Conservation (phyloP, 92 coral and sea anemone species). For the Scolanthus callimorphus region DNA sequence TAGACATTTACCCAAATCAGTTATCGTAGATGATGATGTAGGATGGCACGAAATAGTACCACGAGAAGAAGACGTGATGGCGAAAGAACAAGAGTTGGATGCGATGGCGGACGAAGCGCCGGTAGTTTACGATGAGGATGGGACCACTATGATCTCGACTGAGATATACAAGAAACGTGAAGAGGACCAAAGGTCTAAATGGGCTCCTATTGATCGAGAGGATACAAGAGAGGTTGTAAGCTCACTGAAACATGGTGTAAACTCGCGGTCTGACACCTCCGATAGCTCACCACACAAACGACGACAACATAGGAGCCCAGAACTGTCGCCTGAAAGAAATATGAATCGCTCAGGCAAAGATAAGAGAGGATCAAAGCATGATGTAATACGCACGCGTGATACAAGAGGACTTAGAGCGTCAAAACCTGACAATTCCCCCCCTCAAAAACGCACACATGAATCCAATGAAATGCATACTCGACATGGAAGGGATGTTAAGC, state of each 20-base stretch:
- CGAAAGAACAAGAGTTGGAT: slow-evolving; percentile 41
- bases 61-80: slow-evolving; percentile 25
- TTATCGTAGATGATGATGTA: slow-evolving; percentile 91
- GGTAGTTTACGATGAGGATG: slow-evolving; percentile 82
- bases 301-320: no score
- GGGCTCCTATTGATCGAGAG: slow-evolving; percentile 77
- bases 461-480: no score
- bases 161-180: slow-evolving; percentile 78
- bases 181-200: slow-evolving; percentile 73
- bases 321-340: no score
- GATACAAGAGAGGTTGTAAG: not conserved
- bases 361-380: no score
- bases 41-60: slow-evolving; percentile 50
- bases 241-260: not conserved
- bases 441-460: no score
- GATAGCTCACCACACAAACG: slow-evolving; percentile 60
- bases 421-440: no score
- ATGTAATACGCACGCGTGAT: no score
- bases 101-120: slow-evolving; percentile 81
- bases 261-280: slow-evolving; percentile 25
- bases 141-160: slow-evolving; percentile 74
- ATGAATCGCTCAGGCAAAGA: no score
- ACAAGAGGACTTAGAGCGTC: no score
- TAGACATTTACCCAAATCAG: slow-evolving; percentile 61
- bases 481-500: no score